Evolutionary conservation across 2,797 vertebrate genomes (phyloP).

Genomic region (Catostomus latipinnis): DNA sequence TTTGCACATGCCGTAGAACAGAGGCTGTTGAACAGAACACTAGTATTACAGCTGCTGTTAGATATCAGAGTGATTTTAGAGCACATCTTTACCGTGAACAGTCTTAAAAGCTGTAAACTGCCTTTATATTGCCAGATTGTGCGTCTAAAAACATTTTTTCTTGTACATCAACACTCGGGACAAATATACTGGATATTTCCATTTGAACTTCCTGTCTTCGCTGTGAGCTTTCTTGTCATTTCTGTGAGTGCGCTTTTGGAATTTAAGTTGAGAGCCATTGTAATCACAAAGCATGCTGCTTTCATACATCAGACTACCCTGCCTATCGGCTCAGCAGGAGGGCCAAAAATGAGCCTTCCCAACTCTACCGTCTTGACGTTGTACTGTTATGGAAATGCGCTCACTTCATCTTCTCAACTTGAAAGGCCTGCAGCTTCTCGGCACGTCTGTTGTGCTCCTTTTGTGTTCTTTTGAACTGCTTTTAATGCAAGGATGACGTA

Average conservation of each 20-base stretch:
- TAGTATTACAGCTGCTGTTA: background rate
- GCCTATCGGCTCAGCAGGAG: constrained; percentile 39
- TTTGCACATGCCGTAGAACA: background rate
- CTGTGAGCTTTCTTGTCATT: constrained; percentile 26
- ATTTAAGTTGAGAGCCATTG: constrained; percentile 38
- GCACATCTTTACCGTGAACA: background rate
- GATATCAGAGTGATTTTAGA: background rate
- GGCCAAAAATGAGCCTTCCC: constrained; percentile 25
- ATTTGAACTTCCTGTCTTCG: constrained; percentile 27
- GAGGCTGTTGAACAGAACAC: background rate
- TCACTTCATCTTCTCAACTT: constrained; percentile 11
- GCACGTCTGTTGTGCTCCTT: background rate
- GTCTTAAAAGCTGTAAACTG: background rate
- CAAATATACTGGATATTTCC: background rate
- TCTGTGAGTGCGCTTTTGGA: constrained; percentile 20
- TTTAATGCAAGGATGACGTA: constrained; percentile 5
- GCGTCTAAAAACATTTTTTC: background rate
- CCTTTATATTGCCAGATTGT: background rate
- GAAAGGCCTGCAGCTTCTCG: constrained; percentile 29
- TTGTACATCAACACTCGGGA: background rate
- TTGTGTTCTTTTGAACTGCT: constrained; percentile 7
- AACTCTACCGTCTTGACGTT: constrained; percentile 3
- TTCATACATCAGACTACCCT: constrained; percentile 42
- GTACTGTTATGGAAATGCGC: constrained; percentile 54
- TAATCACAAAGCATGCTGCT: constrained; percentile 34